Evolutionary conservation across 2,797 vertebrate genomes (phyloP).

Genomic region (Clamator glandarius): DNA sequence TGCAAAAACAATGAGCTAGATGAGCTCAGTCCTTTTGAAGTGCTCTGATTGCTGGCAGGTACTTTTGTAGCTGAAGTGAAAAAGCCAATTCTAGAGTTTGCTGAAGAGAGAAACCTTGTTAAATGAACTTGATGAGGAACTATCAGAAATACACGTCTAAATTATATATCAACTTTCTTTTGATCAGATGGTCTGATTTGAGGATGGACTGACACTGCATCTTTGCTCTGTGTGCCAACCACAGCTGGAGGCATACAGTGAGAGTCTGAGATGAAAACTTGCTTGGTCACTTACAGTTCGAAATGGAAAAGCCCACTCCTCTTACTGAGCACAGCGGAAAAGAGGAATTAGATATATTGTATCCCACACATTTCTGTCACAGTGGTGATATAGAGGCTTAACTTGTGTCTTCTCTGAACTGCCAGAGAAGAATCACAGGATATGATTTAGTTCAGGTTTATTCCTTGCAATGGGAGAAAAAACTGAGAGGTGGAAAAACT

Average conservation of each 20-base stretch:
- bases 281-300: background rate
- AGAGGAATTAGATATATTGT: background rate
- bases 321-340: background rate
- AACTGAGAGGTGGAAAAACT: background rate
- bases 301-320: background rate
- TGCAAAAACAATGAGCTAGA: background rate
- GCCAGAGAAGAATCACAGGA: background rate
- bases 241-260: background rate
- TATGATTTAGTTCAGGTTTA: fast-evolving
- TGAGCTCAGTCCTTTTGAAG: background rate
- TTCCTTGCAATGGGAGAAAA: background rate
- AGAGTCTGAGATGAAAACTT: constrained; percentile 37
- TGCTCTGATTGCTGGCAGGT: background rate
- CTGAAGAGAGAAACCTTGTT: constrained; percentile 12
- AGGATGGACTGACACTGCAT: background rate
- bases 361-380: background rate
- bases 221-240: background rate
- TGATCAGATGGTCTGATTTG: background rate
- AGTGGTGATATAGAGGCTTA: fast-evolving
- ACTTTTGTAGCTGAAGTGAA: background rate
- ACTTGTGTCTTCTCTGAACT: background rate
- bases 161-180: background rate
- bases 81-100: background rate
- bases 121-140: background rate
- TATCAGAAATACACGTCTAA: background rate